Percentiles rank a stretch among this genome's conserved stretches.
These are phyloP conservation scores for Netelia fuscicornis DNA, from an alignment of 2,888 invertebrate species.

Conservation along the genomic window DNA sequence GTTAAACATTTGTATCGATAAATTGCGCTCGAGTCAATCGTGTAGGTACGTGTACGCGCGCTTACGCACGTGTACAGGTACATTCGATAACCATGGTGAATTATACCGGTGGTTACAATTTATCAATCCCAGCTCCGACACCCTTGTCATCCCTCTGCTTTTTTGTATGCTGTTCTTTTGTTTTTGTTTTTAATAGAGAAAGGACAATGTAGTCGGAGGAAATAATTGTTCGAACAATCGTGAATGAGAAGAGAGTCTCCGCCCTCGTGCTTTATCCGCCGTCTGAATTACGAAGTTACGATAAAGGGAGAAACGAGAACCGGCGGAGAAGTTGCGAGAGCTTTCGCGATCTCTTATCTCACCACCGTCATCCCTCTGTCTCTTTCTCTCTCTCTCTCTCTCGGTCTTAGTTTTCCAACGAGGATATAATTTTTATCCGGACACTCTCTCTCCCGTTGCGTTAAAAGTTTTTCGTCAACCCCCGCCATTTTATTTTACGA, in stretches of 20 bases:
- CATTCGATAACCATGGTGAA: conserved; percentile 13
- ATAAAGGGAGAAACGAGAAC: conserved; percentile 52
- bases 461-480: conserved; percentile 57
- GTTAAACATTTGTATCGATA: conserved; percentile 58
- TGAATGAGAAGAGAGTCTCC: conserved; percentile 40
- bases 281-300: conserved; percentile 52
- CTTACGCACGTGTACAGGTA: background rate
- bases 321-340: conserved; percentile 60
- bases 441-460: conserved; percentile 30
- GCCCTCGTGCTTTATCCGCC: conserved; percentile 47
- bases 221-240: conserved; percentile 49
- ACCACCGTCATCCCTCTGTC: conserved; percentile 62
- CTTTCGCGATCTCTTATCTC: conserved; percentile 63
- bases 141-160: background rate
- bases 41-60: background rate
- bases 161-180: background rate
- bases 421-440: conserved; percentile 73
- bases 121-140: background rate
- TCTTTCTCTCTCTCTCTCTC: conserved; percentile 72
- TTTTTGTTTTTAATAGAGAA: background rate
- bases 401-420: conserved; percentile 70
- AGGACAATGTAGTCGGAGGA: conserved; percentile 16
- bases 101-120: conserved; percentile 8
- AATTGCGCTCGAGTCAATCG: conserved; percentile 50
- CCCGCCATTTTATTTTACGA: conserved; percentile 28